phyloP scores from a whole-genome alignment of 2,113 vertebrate genomes.

The Atherinomorus stipes region DNA sequence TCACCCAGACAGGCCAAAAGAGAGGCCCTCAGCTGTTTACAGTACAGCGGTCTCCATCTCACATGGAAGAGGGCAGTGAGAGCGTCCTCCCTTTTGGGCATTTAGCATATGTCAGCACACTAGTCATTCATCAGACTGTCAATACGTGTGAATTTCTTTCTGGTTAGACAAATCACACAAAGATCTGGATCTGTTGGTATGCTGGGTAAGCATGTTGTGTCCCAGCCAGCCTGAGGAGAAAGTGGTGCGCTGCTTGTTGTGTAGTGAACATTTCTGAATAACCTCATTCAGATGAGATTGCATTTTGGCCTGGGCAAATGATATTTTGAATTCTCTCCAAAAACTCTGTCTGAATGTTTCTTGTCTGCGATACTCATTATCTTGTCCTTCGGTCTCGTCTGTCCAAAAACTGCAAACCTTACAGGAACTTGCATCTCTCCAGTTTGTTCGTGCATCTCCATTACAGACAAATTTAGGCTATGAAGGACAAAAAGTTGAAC shows the following conservation, averaged over 20 bases:
- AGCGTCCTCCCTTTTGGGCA: conserved; percentile 69
- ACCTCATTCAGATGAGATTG: conserved; percentile 62
- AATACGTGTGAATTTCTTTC: conserved; percentile 73
- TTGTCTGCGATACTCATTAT: conserved; percentile 43
- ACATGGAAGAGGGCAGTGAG: conserved; percentile 71
- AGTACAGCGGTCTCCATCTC: conserved; percentile 71
- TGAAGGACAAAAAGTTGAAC: conserved; percentile 22
- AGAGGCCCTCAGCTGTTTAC: conserved; percentile 79
- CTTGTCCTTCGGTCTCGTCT: conserved; percentile 63
- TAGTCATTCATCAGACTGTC: conserved; percentile 68
- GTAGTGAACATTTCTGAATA: conserved; percentile 52
- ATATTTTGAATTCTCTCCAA: conserved; percentile 63
- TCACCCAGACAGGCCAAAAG: conserved; percentile 70
- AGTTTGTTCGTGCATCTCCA: conserved; percentile 43
- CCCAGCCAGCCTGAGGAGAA: conserved; percentile 41
- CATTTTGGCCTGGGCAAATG: conserved; percentile 54
- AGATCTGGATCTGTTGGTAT: conserved; percentile 61
- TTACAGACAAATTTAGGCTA: conserved; percentile 45
- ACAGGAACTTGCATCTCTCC: conserved; percentile 41
- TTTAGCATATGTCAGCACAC: conserved; percentile 67
- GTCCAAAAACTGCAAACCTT: conserved; percentile 57
- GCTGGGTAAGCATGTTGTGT: conserved; percentile 41
- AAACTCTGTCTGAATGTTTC: conserved; percentile 53
- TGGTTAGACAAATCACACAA: conserved; percentile 63
- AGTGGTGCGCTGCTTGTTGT: conserved; percentile 29